A percentile compares a stretch with the other conserved stretches of the same genome.
These are phyloP conservation scores for Premnoplex brunnescens DNA, from an alignment of 2,797 vertebrate genomes.

Conservation along the genomic window DNA sequence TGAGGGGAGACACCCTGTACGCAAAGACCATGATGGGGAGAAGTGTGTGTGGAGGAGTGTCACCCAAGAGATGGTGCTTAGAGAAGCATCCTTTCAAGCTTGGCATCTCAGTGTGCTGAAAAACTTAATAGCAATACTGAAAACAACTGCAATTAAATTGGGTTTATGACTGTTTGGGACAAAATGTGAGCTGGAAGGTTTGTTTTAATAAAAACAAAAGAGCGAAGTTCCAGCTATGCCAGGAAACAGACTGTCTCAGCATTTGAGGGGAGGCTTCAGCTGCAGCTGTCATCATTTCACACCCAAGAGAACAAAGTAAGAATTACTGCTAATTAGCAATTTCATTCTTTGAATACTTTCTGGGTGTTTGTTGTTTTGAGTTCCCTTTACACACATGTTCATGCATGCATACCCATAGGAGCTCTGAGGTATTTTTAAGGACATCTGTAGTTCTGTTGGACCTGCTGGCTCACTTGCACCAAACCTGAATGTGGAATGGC, in stretches of 20 bases:
- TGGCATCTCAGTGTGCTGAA: background rate
- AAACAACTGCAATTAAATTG: background rate
- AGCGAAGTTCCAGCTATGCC: background rate
- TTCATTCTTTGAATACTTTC: background rate
- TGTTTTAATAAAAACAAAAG: background rate
- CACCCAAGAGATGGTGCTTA: background rate
- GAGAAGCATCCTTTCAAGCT: background rate
- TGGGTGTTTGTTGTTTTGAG: background rate
- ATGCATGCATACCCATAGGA: background rate
- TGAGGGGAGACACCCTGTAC: background rate
- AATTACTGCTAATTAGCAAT: background rate
- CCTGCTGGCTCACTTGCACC: background rate
- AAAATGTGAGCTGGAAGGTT: background rate
- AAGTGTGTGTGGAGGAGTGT: no score
- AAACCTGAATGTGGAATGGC: background rate
- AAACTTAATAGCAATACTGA: background rate
- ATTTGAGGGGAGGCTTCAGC: background rate
- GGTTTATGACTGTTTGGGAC: background rate
- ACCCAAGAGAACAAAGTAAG: background rate
- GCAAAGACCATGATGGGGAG: background rate
- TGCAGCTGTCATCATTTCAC: background rate
- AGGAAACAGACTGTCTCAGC: background rate
- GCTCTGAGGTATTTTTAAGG: background rate
- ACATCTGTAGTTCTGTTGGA: background rate
- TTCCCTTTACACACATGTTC: background rate